Evolutionary conservation across 30 jellyfish, hydroid and myxozoan species (phyloP).

Genomic region (Hydra vulgaris): DNA sequence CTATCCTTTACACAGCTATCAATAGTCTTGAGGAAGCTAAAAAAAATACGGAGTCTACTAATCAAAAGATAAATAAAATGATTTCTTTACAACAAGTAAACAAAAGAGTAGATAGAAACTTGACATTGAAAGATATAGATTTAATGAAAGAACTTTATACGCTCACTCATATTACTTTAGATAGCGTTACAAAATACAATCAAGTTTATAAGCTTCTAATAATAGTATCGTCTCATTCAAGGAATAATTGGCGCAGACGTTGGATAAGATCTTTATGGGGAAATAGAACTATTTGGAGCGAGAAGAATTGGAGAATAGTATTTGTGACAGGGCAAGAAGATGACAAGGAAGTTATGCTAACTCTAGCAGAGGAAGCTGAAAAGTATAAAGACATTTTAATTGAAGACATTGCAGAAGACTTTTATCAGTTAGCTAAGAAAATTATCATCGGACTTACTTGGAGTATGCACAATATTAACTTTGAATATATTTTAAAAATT

Average conservation of each 20-base stretch:
- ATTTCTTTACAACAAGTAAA: neutral
- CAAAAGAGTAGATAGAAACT: neutral
- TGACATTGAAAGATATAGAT: neutral
- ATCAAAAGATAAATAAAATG: neutral
- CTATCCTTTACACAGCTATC: neutral
- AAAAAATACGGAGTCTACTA: neutral
- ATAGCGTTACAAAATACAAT: neutral
- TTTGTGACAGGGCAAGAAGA: slow-evolving; percentile 14
- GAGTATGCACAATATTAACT: neutral
- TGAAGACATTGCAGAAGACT: slow-evolving; percentile 32
- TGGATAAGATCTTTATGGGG: slow-evolving; percentile 22
- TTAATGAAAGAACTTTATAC: neutral
- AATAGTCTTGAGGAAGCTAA: neutral
- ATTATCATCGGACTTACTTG: slow-evolving; percentile 22
- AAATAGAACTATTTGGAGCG: neutral
- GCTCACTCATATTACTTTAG: neutral
- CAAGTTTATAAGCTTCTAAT: neutral
- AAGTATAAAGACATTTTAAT: slow-evolving; percentile 8
- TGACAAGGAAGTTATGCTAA: slow-evolving; percentile 2
- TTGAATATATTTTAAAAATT: slow-evolving; percentile 16
- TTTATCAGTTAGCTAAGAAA: slow-evolving; percentile 20
- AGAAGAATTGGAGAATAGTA: slow-evolving; percentile 12
- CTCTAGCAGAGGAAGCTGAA: neutral
- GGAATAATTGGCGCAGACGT: slow-evolving; percentile 11
- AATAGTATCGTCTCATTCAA: slow-evolving; percentile 14